phyloP scores from a whole-genome alignment of 1,140 invertebrate species.

The Trichoplusia ni region DNA sequence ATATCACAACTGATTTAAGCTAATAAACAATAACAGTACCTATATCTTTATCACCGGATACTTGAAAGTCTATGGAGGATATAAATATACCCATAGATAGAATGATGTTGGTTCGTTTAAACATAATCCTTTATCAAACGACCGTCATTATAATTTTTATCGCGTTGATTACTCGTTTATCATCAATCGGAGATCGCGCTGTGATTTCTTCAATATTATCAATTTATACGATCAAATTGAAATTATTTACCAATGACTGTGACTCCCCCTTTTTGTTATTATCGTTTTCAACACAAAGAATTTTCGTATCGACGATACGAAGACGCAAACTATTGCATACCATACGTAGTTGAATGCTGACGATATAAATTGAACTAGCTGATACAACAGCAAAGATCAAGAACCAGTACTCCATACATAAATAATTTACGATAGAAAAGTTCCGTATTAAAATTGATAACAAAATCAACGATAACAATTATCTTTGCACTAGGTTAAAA shows the following conservation, averaged over 20 bases:
- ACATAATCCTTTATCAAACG: slow-evolving; percentile 40
- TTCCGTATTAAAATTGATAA: slow-evolving; percentile 12
- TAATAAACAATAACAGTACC: slow-evolving; percentile 14
- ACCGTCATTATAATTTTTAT: slow-evolving; percentile 38
- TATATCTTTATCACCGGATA: slow-evolving; percentile 28
- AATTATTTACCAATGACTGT: slow-evolving; percentile 8
- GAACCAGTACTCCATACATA: too few species aligned
- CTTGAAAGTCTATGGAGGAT: slow-evolving; percentile 17
- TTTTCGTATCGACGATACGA: not conserved
- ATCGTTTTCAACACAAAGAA: not conserved
- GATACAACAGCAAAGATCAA: too few species aligned
- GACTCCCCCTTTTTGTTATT: not conserved
- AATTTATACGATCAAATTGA: slow-evolving; percentile 5
- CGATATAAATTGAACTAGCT: too few species aligned
- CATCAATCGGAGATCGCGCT: slow-evolving; percentile 48
- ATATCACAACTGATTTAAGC: not conserved
- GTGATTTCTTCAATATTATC: slow-evolving; percentile 42
- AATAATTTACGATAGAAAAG: not conserved
- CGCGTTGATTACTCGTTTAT: slow-evolving; percentile 49
- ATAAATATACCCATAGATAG: slow-evolving; percentile 23
- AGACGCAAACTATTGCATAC: too few species aligned
- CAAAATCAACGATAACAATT: slow-evolving; percentile 16
- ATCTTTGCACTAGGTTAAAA: slow-evolving; percentile 1
- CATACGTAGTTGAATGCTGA: too few species aligned
- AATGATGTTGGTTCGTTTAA: not conserved